Conservation (phyloP, 2,888 invertebrate species). For the Platynereis dumerilii region DNA sequence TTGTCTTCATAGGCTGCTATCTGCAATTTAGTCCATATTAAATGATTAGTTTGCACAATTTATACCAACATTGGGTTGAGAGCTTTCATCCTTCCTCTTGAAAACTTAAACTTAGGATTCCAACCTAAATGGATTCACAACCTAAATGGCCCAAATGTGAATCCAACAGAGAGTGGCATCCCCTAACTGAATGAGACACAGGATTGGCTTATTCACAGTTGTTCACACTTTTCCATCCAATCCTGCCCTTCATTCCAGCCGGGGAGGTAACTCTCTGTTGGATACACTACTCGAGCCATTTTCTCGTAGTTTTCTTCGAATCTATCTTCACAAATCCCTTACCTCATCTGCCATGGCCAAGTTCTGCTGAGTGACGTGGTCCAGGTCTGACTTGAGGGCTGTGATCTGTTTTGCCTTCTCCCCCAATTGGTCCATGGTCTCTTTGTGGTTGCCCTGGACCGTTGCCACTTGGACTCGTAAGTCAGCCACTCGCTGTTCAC, state of each 20-base stretch:
- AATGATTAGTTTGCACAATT: background rate
- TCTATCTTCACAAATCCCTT: slow-evolving; percentile 12
- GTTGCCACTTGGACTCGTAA: slow-evolving; percentile 56
- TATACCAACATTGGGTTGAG: background rate
- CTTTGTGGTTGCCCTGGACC: slow-evolving; percentile 60
- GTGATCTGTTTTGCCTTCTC: slow-evolving; percentile 56
- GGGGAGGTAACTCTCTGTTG: no score
- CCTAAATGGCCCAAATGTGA: no score
- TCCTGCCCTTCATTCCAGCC: no score
- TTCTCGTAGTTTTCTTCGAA: no score
- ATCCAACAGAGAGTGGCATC: no score
- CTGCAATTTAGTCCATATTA: slow-evolving; percentile 33
- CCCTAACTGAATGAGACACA: no score
- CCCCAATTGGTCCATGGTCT: slow-evolving; percentile 58
- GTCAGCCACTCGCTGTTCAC: slow-evolving; percentile 54
- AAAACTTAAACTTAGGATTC: no score
- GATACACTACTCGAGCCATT: no score
- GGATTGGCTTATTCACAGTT: no score
- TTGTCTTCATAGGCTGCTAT: slow-evolving; percentile 57
- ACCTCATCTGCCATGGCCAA: slow-evolving; percentile 57
- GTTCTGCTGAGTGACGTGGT: slow-evolving; percentile 54
- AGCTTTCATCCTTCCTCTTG: no score
- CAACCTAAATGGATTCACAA: no score
- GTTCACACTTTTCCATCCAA: no score
- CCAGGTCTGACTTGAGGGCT: slow-evolving; percentile 51